Base-by-base conservation (phyloP, 2,797 vertebrate species). In the Coracias cyanogaster region DNA sequence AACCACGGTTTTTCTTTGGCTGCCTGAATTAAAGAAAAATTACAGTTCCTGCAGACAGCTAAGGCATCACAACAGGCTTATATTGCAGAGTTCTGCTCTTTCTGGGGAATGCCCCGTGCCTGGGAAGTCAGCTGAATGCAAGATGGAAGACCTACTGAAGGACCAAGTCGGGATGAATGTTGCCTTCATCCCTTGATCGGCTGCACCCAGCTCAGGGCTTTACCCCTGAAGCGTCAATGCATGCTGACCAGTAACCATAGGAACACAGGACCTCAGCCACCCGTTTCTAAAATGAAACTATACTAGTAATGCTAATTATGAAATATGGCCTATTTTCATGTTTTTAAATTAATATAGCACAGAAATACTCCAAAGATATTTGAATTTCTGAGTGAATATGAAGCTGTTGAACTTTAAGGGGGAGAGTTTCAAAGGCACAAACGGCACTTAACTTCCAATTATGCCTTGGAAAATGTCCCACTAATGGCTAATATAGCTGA, bases 361-460 rank as follows among this genome's bases (percentile, higher is more conserved):
- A 66, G 55, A 79, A 91, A 70, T 45, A 37, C 45, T 87, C 74
- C 1, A 0, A 94, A 94, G 70, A 73, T 45, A 73, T 52, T 58
- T 58, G 78, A 85, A 82, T 92, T 93, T 64, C 46, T 76, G 74
- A 86, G 66, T 2, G 1, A 89, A 82, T 71, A 82, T 43, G 77
- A 95, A 71, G 71, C 78, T 74, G 67, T 82, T 96, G 90, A 96
- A 97, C 90, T 95, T 94, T 91, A 80, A 89, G 71, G 29, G 24
- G 64, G n/a, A 85, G 86, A 92, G 49, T 94, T 96, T 90, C 83
- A 87, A 80, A 95, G 88, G 86, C 81, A 81, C 74, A 95, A 96
- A 89, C 3, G 57, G 90, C 90, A 95, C 83, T 96, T 96, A 92
- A 78, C 67, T 96, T 92, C 81, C 88, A 96, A 90, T 95, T 96